A percentile compares a stretch with the other conserved stretches of the same genome.
Conservation (phyloP, 2,888 invertebrate species). For the Ichneumon xanthorius region DNA sequence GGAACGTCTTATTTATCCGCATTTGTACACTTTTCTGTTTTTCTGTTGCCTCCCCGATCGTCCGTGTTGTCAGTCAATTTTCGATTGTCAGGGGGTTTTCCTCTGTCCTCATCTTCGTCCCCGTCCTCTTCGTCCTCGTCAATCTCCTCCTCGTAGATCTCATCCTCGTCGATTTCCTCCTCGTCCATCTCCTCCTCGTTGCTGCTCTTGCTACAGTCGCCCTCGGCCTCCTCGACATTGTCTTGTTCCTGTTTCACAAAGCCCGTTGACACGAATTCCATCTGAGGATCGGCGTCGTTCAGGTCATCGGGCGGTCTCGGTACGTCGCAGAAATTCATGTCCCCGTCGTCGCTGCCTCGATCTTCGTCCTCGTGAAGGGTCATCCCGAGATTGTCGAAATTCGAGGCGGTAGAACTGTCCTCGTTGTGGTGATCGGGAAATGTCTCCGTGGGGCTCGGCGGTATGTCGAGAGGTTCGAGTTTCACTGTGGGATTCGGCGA, state of each 20-base stretch:
- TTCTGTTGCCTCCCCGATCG: slow-evolving; percentile 34
- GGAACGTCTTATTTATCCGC: slow-evolving; percentile 32
- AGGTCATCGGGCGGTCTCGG: slow-evolving; percentile 78
- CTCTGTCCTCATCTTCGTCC: slow-evolving; percentile 44
- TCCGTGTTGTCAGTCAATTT: slow-evolving; percentile 7
- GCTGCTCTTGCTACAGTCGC: slow-evolving; percentile 74
- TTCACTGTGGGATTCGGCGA: slow-evolving; percentile 79
- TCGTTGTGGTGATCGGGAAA: slow-evolving; percentile 78
- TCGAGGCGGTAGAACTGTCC: slow-evolving; percentile 76
- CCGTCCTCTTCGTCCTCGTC: slow-evolving; percentile 70
- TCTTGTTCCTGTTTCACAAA: slow-evolving; percentile 83
- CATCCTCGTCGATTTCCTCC: slow-evolving; percentile 65
- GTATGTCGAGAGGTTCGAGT: slow-evolving; percentile 81
- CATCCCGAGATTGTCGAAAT: slow-evolving; percentile 78
- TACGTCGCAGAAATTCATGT: slow-evolving; percentile 77
- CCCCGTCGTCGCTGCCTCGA: slow-evolving; percentile 79
- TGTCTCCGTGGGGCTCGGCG: slow-evolving; percentile 80
- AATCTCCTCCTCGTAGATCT: too few species aligned
- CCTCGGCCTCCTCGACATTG: slow-evolving; percentile 80
- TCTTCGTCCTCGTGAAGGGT: slow-evolving; percentile 82
- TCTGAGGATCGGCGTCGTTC: slow-evolving; percentile 80
- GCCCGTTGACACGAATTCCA: slow-evolving; percentile 84
- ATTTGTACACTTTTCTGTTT: slow-evolving; percentile 63
- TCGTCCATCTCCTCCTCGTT: slow-evolving; percentile 56
- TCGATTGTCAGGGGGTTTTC: slow-evolving; percentile 32